Conservation (phyloP, 1,140 invertebrate genomes). For the Drosophila insularis region DNA sequence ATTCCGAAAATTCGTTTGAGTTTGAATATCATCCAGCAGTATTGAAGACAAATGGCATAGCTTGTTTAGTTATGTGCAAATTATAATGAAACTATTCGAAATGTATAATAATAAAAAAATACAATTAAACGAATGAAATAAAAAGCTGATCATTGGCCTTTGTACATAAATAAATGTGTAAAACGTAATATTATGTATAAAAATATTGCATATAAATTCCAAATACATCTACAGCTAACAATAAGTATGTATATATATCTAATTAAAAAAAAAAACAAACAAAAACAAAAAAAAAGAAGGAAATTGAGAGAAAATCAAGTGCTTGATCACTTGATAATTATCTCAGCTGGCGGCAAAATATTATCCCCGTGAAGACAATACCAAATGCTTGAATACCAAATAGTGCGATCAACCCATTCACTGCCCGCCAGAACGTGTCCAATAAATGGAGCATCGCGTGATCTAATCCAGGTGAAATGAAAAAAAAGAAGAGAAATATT, state of each 20-base stretch:
- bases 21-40: not conserved
- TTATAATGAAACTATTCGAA: not conserved
- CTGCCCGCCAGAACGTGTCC: constrained; percentile 89
- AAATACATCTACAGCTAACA: constrained; percentile 15
- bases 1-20: not conserved
- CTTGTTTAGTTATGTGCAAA: constrained; percentile 6
- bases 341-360: constrained; percentile 83
- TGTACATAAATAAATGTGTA: constrained; percentile 20
- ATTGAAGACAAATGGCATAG: constrained; percentile 49
- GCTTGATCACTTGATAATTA: constrained; percentile 82
- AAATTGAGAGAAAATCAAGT: not conserved
- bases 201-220: constrained; percentile 21
- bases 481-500: not conserved
- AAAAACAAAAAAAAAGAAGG: not conserved
- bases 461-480: constrained; percentile 83
- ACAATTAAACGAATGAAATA: constrained; percentile 12
- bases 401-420: constrained; percentile 87
- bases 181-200: constrained; percentile 3
- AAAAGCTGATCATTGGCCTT: not conserved
- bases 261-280: constrained; percentile 5
- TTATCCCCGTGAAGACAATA: constrained; percentile 86
- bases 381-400: constrained; percentile 90
- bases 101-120: constrained; percentile 32
- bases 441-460: constrained; percentile 90
- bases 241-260: constrained; percentile 9